These are phyloP conservation scores for Zophobas atratus DNA, from an alignment of 1,140 invertebrate genomes.

Conservation along the genomic window DNA sequence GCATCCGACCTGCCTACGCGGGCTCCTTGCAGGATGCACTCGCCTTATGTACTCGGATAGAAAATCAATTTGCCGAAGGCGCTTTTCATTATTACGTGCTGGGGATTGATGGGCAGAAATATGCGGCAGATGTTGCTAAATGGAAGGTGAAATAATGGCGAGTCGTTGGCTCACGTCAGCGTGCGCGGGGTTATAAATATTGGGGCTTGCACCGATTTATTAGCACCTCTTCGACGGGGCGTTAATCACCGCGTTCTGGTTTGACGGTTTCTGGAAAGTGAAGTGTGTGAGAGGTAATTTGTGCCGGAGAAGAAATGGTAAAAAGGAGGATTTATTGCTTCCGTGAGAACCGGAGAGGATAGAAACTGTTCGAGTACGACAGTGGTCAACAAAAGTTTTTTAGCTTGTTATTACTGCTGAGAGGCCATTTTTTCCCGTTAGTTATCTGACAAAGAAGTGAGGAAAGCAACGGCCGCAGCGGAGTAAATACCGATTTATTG, in stretches of 20 bases:
- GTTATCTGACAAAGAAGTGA: no score
- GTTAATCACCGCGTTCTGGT: background rate
- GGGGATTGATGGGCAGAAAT: conserved; percentile 5
- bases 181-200: background rate
- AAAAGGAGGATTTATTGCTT: no score
- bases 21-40: background rate
- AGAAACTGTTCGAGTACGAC: no score
- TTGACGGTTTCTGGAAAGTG: no score
- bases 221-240: background rate
- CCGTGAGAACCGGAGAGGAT: no score
- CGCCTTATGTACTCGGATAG: background rate
- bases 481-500: no score
- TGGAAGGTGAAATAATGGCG: conserved; percentile 13
- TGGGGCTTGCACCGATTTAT: background rate
- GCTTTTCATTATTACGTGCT: conserved; percentile 11
- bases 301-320: no score
- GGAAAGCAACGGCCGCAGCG: no score
- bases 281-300: no score
- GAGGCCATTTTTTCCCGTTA: no score
- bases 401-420: no score
- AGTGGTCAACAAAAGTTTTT: no score
- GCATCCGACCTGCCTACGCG: background rate
- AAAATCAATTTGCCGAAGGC: conserved; percentile 9
- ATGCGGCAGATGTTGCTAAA: conserved; percentile 13
- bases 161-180: conserved; percentile 2